A percentile compares a stretch with the other conserved stretches of the same genome.
phyloP scores from a whole-genome alignment of 1,140 invertebrate species.

The Goniozus legneri region DNA sequence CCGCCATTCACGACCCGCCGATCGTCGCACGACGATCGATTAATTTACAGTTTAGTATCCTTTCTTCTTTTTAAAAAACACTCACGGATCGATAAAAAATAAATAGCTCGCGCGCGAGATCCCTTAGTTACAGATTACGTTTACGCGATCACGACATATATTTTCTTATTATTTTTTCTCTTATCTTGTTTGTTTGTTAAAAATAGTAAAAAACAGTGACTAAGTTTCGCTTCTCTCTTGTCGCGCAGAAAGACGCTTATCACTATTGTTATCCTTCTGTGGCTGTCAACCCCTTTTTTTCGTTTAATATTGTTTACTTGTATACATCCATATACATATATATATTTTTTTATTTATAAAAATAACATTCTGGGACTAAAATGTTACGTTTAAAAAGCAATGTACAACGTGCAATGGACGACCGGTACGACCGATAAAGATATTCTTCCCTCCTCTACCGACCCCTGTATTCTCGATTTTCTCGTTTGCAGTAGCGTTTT shows the following conservation, averaged over 20 bases:
- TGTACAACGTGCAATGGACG: slow-evolving; percentile 26
- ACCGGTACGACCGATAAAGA: slow-evolving; percentile 27
- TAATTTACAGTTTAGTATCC: too few relatives aligned
- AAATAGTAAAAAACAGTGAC: slow-evolving; percentile 56
- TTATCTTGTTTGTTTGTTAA: slow-evolving; percentile 33
- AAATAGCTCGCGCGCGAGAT: slow-evolving; percentile 48
- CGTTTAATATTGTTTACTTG: slow-evolving; percentile 37
- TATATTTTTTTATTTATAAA: slow-evolving; percentile 44
- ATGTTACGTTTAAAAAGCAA: slow-evolving; percentile 34
- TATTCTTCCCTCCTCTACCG: too few relatives aligned
- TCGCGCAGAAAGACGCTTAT: slow-evolving; percentile 37
- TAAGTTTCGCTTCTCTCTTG: slow-evolving; percentile 45
- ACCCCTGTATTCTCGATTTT: too few relatives aligned
- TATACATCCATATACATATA: slow-evolving; percentile 41
- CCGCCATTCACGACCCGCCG: background rate
- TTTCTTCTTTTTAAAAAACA: slow-evolving; percentile 21
- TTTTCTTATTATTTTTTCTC: slow-evolving; percentile 11
- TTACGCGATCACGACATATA: slow-evolving; percentile 41
- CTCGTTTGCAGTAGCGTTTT: too few relatives aligned
- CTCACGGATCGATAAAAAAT: slow-evolving; percentile 42
- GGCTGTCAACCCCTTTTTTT: slow-evolving; percentile 15
- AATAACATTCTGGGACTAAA: slow-evolving; percentile 45
- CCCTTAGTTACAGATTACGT: slow-evolving; percentile 43
- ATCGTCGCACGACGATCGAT: slow-evolving; percentile 15
- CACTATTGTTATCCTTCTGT: slow-evolving; percentile 8